Conservation (phyloP, 2,888 invertebrate species). For the Argyresthia albistria region DNA sequence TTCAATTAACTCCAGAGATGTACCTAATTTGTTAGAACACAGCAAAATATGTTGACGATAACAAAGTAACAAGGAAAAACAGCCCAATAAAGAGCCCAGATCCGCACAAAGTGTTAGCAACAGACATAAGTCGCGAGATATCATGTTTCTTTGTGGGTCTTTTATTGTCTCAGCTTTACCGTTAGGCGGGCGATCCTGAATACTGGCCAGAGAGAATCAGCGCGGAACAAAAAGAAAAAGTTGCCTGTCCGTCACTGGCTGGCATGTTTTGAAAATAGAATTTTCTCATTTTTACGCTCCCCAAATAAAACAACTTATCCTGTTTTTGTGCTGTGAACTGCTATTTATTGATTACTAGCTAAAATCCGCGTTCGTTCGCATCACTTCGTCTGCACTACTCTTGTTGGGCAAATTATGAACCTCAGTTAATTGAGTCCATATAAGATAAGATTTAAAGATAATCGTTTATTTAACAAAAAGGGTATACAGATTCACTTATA, state of each 20-base stretch:
- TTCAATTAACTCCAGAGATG: too few species aligned
- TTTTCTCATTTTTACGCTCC: not conserved
- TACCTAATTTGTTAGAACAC: too few species aligned
- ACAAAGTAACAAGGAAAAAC: not conserved
- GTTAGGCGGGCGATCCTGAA: conserved; percentile 1
- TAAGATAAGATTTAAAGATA: too few species aligned
- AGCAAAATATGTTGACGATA: too few species aligned
- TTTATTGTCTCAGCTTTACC: conserved; percentile 2
- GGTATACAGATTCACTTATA: too few species aligned
- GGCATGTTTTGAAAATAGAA: not conserved
- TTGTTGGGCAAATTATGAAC: too few species aligned
- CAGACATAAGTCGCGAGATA: conserved; percentile 1
- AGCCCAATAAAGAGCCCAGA: not conserved
- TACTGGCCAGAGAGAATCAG: conserved; percentile 4
- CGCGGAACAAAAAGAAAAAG: conserved; percentile 3
- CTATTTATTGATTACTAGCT: too few species aligned
- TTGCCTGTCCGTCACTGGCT: not conserved
- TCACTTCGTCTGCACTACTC: too few species aligned
- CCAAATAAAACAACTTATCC: not conserved
- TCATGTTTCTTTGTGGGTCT: not conserved
- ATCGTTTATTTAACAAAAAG: too few species aligned
- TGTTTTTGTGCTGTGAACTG: not conserved
- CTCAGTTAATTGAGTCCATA: too few species aligned
- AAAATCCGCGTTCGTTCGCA: too few species aligned
- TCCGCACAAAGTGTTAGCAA: not conserved